Percentiles rank a stretch among this genome's conserved stretches.
phyloP scores from a whole-genome alignment of 2,797 vertebrate species.

The Tiaroga cobitis region DNA sequence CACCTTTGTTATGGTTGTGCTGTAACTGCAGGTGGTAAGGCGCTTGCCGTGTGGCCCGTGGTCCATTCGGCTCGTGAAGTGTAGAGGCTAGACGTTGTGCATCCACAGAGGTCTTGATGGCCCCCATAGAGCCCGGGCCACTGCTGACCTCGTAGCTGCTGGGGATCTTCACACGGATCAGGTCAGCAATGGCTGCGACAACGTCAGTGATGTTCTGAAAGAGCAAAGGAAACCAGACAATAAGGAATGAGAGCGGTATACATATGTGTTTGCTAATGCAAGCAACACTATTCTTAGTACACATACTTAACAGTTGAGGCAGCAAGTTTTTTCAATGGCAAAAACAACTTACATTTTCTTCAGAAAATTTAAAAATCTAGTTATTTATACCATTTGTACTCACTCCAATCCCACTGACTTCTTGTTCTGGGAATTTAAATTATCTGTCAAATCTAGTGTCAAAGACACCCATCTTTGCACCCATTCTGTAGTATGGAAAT shows the following conservation, averaged over 20 bases:
- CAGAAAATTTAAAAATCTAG: not conserved
- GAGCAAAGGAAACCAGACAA: not conserved
- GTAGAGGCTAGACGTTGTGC: conserved; percentile 79
- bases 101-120: conserved; percentile 74
- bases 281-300: not conserved
- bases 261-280: not conserved
- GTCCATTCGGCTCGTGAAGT: conserved; percentile 75
- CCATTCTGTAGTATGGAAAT: conserved; percentile 21
- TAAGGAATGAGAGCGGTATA: not conserved
- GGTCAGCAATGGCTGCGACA: conserved; percentile 94
- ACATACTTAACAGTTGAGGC: not conserved
- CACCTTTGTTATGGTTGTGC: conserved; percentile 56
- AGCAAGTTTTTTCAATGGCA: not conserved
- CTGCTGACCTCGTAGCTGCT: conserved; percentile 97
- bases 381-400: not conserved
- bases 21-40: conserved; percentile 80
- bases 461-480: not conserved
- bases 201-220: conserved; percentile 92
- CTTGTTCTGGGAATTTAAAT: not conserved
- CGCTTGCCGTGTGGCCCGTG: conserved; percentile 74
- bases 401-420: not conserved
- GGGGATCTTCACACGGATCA: conserved; percentile 94
- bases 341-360: not conserved
- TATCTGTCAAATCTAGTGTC: not conserved
- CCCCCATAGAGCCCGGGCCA: conserved; percentile 79